Conservation (phyloP, 2,113 vertebrate species). For the Onychorhynchus coronatus region DNA sequence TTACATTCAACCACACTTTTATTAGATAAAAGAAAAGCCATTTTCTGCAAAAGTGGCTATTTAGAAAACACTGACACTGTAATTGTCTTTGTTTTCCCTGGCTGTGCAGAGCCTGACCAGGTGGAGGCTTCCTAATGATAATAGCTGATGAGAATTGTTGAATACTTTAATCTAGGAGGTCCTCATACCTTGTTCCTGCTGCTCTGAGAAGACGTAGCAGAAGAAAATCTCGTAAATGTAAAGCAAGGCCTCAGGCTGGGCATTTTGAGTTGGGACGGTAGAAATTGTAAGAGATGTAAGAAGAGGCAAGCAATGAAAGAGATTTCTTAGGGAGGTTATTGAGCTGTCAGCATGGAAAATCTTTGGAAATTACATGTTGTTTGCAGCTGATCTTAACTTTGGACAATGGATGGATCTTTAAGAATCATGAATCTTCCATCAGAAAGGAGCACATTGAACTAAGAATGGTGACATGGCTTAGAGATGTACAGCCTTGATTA, state of each 20-base stretch:
- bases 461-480: not conserved
- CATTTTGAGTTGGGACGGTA: not conserved
- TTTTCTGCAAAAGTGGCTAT: conserved; percentile 1
- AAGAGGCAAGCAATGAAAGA: not conserved
- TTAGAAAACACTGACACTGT: not conserved
- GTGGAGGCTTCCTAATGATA: not conserved
- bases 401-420: not conserved
- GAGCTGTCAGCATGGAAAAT: not conserved
- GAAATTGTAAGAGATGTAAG: not conserved
- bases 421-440: not conserved
- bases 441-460: not conserved
- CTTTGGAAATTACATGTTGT: not conserved
- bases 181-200: not conserved
- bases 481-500: not conserved
- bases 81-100: not conserved
- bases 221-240: not conserved
- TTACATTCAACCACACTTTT: not conserved
- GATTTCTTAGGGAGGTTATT: not conserved
- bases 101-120: not conserved
- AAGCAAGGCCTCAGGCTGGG: not conserved
- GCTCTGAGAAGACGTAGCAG: not conserved
- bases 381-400: not conserved
- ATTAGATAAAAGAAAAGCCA: conserved; percentile 36
- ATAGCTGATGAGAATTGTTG: not conserved
- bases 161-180: not conserved